Evolutionary conservation across 1,140 invertebrate genomes (phyloP), one percentile per base, ranked within the genome.

Genomic region (Orussus abietinus): DNA sequence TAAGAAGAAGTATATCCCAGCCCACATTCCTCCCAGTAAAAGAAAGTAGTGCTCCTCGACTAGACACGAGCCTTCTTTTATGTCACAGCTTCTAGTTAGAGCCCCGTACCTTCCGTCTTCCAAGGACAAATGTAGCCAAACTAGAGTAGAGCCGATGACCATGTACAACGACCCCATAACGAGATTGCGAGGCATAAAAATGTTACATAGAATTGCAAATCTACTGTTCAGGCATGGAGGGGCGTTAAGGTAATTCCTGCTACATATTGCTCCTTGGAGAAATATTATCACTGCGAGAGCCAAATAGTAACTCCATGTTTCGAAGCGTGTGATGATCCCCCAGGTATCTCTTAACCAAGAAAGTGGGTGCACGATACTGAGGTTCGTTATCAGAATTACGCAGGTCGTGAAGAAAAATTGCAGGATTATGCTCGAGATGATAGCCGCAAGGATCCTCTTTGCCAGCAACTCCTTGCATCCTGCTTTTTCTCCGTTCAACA

Each of bases 1-100:
- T 0, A 78, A 49, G 48, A 84, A 86, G 51, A 81, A 82, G 51
- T 81, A 84, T 37, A 83, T 66, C 30, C 84, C 84, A 41, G 78
- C 81, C 75, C 80, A 84, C 26, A 84, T 70, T 12, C 85, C 85
- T 38, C 78, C 77, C 44, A 82, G 66, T 7, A 84, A 66, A 11
- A 87, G 49, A 52, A 83, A 85, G 6, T 77, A 71, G 35, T 77
- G 66, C 42, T 76, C 72, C 45, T 80, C 77, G 22, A 72, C 68
- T 3, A 82, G 48, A 46, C 75, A 79, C 0, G 28, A 48, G 9
- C 47, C 53, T 10, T 53, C 14, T 0, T 38, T 22, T 13, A 53
- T 43, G 14, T 49, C 49, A 42, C 69, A 72, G 4, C 41, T 38
- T 28, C 49, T 56, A 6, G 54, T 74, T 13, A 80, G 53, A 7